These are phyloP conservation scores for Paralvinella palmiformis DNA, from an alignment of 1,140 invertebrate species.

Conservation along the genomic window DNA sequence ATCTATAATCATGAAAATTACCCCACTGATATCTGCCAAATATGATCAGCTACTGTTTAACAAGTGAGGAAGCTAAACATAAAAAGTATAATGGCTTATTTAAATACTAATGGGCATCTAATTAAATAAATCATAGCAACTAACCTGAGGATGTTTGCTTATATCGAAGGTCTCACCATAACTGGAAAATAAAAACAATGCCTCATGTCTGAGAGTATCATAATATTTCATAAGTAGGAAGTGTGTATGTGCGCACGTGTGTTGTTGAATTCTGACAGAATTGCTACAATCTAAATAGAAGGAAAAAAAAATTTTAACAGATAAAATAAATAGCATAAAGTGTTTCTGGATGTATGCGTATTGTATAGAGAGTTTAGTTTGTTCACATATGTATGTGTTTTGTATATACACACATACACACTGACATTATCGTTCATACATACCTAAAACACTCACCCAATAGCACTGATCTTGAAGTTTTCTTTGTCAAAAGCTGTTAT, in stretches of 20 bases:
- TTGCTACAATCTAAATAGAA: no score
- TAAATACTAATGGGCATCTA: not conserved
- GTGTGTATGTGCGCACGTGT: not conserved
- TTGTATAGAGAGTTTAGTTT: not conserved
- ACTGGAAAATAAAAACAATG: conserved; percentile 30
- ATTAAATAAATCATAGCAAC: not conserved
- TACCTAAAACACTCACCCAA: conserved; percentile 54
- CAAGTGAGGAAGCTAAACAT: not conserved
- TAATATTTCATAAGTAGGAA: not conserved
- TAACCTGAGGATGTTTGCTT: conserved; percentile 81
- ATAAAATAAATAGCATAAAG: no score
- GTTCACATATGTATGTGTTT: not conserved
- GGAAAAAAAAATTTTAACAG: no score
- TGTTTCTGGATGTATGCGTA: no score
- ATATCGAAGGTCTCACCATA: conserved; percentile 90
- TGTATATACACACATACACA: conserved; percentile 7
- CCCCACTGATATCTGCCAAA: no score
- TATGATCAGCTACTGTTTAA: not conserved
- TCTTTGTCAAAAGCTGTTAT: conserved; percentile 82
- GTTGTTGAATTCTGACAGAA: not conserved
- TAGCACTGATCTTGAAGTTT: conserved; percentile 78
- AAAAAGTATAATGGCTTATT: not conserved
- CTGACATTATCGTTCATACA: not conserved
- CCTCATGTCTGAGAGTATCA: not conserved
- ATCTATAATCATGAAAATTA: no score